Evolutionary conservation across 2,797 vertebrate genomes (phyloP).

Genomic region (Enteromius viviparus): DNA sequence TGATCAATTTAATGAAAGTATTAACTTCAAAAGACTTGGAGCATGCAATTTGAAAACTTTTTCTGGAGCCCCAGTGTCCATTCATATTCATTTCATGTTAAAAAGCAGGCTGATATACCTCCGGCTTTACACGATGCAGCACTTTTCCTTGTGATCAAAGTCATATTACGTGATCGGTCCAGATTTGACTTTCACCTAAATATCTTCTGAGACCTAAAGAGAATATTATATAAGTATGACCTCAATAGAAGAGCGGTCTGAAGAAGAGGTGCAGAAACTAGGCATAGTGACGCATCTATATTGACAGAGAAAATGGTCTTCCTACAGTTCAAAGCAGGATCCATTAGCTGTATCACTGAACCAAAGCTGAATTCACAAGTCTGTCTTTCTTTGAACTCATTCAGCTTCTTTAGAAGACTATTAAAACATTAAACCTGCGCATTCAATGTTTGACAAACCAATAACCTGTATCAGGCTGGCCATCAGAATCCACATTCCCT

Average conservation of each 20-base stretch:
- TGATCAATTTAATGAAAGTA: neutral
- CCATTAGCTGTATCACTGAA: neutral
- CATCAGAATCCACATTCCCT: slow-evolving; percentile 31
- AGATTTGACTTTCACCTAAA: slow-evolving; percentile 10
- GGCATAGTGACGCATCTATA: neutral
- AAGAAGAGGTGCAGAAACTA: slow-evolving; percentile 14
- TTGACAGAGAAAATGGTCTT: neutral
- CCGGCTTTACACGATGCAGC: neutral
- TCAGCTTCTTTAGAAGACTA: slow-evolving; percentile 27
- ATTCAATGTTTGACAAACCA: slow-evolving; percentile 49
- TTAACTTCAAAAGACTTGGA: neutral
- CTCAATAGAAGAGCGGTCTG: neutral
- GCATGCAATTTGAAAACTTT: neutral
- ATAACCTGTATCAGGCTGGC: slow-evolving; percentile 40
- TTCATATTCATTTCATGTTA: neutral
- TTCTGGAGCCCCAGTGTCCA: neutral
- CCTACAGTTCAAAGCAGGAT: neutral
- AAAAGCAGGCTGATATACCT: neutral
- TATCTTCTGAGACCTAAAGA: slow-evolving; percentile 13
- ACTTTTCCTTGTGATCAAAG: neutral
- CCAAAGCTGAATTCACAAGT: neutral
- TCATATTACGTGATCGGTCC: neutral
- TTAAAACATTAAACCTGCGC: slow-evolving; percentile 45
- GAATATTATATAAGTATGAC: slow-evolving; percentile 29
- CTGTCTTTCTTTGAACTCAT: slow-evolving; percentile 22